These are phyloP conservation scores for Dufourea novaeangliae DNA, from an alignment of 1,140 invertebrate species.

Conservation along the genomic window DNA sequence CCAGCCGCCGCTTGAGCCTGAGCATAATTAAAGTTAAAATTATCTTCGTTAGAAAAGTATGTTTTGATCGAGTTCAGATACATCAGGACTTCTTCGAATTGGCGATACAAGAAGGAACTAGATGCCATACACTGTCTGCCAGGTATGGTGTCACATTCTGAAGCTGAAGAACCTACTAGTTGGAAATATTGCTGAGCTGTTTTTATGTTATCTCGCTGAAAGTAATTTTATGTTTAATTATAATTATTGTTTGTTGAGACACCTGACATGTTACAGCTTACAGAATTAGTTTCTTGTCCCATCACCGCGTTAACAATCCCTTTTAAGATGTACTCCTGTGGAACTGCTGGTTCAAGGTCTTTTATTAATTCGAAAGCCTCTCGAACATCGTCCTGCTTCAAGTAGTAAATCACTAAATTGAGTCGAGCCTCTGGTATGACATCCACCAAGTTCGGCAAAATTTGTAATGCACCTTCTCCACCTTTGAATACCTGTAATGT, in stretches of 20 bases:
- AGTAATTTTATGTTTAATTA: conserved; percentile 44
- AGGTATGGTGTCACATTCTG: conserved; percentile 96
- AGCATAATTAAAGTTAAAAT: conserved; percentile 98
- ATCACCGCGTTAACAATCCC: conserved; percentile 97
- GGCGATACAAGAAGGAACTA: conserved; percentile 95
- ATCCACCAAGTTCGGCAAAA: conserved; percentile 95
- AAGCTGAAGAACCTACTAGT: conserved; percentile 96
- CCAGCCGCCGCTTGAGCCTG: conserved; percentile 96
- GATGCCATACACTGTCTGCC: conserved; percentile 99
- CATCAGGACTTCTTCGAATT: conserved; percentile 97
- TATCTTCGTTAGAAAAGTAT: conserved; percentile 97
- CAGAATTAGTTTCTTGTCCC: conserved; percentile 95
- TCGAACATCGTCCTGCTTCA: conserved; percentile 94
- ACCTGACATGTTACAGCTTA: conserved; percentile 78
- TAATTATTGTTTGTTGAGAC: not conserved
- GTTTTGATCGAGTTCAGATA: conserved; percentile 99
- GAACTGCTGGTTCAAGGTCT: conserved; percentile 94
- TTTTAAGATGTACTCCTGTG: conserved; percentile 98
- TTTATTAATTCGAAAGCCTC: conserved; percentile 96
- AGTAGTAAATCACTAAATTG: conserved; percentile 97
- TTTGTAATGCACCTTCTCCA: conserved; percentile 95
- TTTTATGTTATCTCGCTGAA: conserved; percentile 95
- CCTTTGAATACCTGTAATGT: conserved; percentile 88
- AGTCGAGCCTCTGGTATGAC: conserved; percentile 97
- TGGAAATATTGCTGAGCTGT: conserved; percentile 98